Evolutionary conservation across 2,888 invertebrate species (phyloP), one percentile per base, ranked within the genome.

Genomic region (Macaria liturata): DNA sequence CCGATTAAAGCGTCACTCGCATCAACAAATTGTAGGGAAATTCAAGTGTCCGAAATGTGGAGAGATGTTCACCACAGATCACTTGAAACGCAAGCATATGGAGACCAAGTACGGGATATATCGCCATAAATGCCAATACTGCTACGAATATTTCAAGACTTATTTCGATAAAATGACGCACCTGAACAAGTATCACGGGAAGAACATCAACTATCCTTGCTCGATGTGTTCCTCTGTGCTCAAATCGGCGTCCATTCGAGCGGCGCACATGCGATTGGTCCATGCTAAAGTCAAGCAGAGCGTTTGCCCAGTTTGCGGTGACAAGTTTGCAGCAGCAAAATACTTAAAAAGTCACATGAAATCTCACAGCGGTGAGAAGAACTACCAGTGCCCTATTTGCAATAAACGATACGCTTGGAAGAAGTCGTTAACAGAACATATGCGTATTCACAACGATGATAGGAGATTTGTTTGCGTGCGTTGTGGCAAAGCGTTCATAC

Each of bases 341-440:
- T 37, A 52, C 20, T 48, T 63, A n/a, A 58, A 55, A 42, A 42
- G 45, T 0, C 66, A 64, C 32, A 76, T 74, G 75, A 64, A 78
- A 8, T 83, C 75, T 44, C 88, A 89, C 61, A 77, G 75, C 0
- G 81, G 78, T 2, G 75, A 70, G 32, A 83, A 76, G 66, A 75
- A 76, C 0, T 83, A 74, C 46, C 69, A 76, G 46, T 88, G 89
- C 57, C 68, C 72, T 6, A 63, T 83, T 0, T 90, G 88, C 55
- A 55, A 71, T 1, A 87, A 84, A 62, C 46, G 61, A 0, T 80
- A 65, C 47, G 59, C 61, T 0, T 65, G 74, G 20, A 70, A 61
- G 46, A 66, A 65, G 3, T 69, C 71, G 0, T 54, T 77, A 43
- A 65, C 7, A 3, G 68, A 71, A 34, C 77, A 79, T 42, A 65